Evolutionary conservation across 1,140 invertebrate genomes (phyloP), one percentile per base, ranked within the genome.

Genomic region (Cotesia vestalis): DNA sequence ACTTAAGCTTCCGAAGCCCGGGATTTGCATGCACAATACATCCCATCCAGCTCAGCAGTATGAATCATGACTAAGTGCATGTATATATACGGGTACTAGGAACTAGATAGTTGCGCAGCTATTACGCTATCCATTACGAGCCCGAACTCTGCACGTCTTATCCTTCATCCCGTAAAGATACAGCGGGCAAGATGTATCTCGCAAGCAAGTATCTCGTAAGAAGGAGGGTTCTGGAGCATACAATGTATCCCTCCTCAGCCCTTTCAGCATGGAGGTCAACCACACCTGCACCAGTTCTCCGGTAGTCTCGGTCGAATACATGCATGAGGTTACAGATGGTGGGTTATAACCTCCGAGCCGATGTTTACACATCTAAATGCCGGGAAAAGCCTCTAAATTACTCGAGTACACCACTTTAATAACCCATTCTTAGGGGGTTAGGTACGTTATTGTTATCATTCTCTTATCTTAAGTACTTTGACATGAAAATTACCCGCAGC

Each of bases 281-380:
- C 72, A 46, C 72, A 73, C 64, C 59, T 55, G 55, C 66, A 73
- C 67, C 27, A 27, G 61, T 63, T 73, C 66, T 57, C 66, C 3
- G 27, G 40, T 46, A 27, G 6, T 66, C 55, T 66, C 38, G 70
- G 62, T 64, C 52, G 55, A 72, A 72, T 34, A 55, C 64, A 72
- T 60, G 66, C 70, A 72, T 14, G 27, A 27, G 9, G 27, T 51
- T 64, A 51, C 62, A 64, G 35, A 36, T 36, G 40, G 35, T 38
- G 62, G 14, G 9, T 51, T 51, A 38, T 51, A 64, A 20, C 20
- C 8, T 59, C 17, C 27, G 17, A 17, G 20, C 9, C 17, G 3
- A 27, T 59, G 20, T 59, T 20, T 59, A 59, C 57, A 59, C 57
- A 59, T 59, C 57, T 17, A 59, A 59, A 59, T 27, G 57, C 57